phyloP scores from a whole-genome alignment of 2,113 vertebrate species.

The Bubo scandiacus region DNA sequence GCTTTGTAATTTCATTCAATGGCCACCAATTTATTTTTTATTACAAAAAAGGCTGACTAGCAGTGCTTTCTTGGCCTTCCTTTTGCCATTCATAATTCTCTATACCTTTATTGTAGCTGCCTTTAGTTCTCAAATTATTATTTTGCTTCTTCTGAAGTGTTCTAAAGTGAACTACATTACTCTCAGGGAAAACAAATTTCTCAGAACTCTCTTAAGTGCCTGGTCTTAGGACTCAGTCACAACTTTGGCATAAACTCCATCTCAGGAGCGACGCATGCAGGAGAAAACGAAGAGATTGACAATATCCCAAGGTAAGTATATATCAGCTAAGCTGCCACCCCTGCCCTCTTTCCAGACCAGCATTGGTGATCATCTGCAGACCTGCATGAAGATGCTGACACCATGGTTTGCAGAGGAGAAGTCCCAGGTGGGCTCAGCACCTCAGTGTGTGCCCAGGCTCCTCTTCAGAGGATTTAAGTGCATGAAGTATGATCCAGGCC shows the following conservation, averaged over 20 bases:
- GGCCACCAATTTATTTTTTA: not conserved
- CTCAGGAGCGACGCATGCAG: not conserved
- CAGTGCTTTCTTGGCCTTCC: not conserved
- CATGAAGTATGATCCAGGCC: not conserved
- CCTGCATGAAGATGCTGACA: not conserved
- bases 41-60: not conserved
- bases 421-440: not conserved
- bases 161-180: not conserved
- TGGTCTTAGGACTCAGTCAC: not conserved
- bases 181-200: not conserved
- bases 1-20: slow-evolving; percentile 25
- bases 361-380: not conserved
- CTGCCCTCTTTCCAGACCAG: not conserved
- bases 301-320: not conserved
- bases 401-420: not conserved
- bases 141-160: not conserved
- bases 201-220: not conserved
- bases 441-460: not conserved
- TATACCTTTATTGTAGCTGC: not conserved
- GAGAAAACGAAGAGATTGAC: not conserved
- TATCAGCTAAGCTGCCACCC: not conserved
- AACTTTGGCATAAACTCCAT: not conserved
- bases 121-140: not conserved
- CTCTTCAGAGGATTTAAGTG: not conserved
- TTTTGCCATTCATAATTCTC: not conserved